Evolutionary conservation across 2,113 vertebrate genomes (phyloP).

Genomic region (Carassius carassius): DNA sequence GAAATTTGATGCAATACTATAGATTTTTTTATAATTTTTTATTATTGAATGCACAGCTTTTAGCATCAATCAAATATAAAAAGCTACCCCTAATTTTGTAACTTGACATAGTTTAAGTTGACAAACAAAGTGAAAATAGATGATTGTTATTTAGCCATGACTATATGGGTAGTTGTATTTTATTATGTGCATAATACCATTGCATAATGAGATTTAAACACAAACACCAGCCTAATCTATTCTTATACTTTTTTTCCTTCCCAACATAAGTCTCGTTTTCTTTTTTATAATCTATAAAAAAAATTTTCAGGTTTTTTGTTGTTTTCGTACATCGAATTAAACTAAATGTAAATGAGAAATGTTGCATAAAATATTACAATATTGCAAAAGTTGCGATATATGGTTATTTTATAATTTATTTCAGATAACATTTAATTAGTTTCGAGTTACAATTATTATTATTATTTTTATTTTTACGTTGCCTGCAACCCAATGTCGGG

Average conservation of each 20-base stretch:
- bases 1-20: not conserved
- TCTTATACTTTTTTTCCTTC: not conserved
- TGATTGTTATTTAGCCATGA: not conserved
- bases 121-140: no score
- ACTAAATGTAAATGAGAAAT: not conserved
- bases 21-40: not conserved
- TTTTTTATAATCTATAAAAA: no score
- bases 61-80: no score
- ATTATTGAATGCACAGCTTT: not conserved
- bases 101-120: no score
- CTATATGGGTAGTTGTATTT: not conserved
- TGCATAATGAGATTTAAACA: not conserved
- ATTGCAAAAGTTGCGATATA: not conserved
- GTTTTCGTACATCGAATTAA: not conserved
- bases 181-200: not conserved
- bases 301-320: not conserved
- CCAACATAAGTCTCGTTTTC: not conserved
- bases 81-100: no score
- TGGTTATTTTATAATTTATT: not conserved
- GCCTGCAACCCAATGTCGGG: not conserved
- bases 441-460: not conserved
- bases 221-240: no score
- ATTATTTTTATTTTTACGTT: not conserved
- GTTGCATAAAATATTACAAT: not conserved
- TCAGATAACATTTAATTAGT: not conserved